Conservation (phyloP, 2,888 invertebrate species). For the Tenthredo distinguenda region DNA sequence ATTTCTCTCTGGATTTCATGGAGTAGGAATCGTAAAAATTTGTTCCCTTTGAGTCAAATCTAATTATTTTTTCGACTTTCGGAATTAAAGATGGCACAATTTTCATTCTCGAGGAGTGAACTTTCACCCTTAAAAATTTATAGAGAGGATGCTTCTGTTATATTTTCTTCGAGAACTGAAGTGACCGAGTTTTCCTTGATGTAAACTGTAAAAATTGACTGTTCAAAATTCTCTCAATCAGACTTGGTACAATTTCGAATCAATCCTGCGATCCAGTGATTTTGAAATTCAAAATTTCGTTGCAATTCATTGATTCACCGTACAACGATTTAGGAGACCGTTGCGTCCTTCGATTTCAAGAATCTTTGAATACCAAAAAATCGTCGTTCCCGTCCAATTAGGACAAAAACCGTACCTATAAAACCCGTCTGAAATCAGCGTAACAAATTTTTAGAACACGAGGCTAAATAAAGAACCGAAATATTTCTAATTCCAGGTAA, state of each 20-base stretch:
- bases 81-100: neutral
- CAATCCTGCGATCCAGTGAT: neutral
- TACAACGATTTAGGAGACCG: neutral
- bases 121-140: neutral
- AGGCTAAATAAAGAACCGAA: neutral
- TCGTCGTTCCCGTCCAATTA: neutral
- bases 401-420: neutral
- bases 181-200: neutral
- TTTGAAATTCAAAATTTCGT: conserved; percentile 1
- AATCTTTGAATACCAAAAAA: neutral
- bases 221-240: neutral
- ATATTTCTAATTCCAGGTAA: conserved; percentile 80
- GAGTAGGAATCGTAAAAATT: neutral
- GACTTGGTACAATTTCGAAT: neutral
- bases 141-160: too few species aligned
- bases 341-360: neutral
- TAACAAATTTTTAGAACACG: neutral
- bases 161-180: neutral
- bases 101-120: neutral
- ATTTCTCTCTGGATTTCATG: neutral
- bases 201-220: neutral
- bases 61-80: neutral
- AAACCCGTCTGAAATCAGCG: neutral
- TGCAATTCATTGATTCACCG: neutral
- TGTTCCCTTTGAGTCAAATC: neutral